Evolutionary conservation across 1,140 invertebrate species (phyloP), one percentile per base, ranked within the genome.

Genomic region (Temnothorax longispinosus): DNA sequence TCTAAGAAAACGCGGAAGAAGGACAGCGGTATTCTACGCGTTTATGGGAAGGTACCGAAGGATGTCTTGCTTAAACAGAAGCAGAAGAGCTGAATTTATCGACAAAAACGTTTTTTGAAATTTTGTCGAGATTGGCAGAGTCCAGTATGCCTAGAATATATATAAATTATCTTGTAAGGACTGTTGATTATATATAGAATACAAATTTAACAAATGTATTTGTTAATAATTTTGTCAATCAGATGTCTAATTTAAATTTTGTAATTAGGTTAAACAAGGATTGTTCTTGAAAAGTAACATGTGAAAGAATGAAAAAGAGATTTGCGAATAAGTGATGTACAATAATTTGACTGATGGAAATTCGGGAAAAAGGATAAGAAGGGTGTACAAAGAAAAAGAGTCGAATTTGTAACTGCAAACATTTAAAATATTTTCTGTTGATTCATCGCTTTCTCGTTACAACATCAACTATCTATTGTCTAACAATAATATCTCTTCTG

Each of bases 11-110:
- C 58, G 18, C 56, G 0, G 0, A 85, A 67, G 10, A 90, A 86
- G n/a, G 18, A 52, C 88, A 67, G 92, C 13, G 90, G 87, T 71
- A 89, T 96, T 72, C 88, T 95, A 82, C 92, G 88, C 13, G 76
- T 93, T 80, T 96, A 96, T 90, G 95, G 95, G 56, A 95, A 93
- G 90, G 91, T 95, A 35, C 38, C 65, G 8, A 92, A 91, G 41
- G 74, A 60, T 67, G 60, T 52, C 35, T 60, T 58, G 38, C 0
- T 35, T 3, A 81, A 50, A 18, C 15, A 27, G 38, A 41, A 6
- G 38, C 3, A 60, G 4, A 74, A 84, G 8, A 50, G 5, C 7
- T 74, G 18, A 84, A 35, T 41, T 80, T 54, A 50, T 67, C 7
- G n/a, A 10, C 5, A 41, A 27, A 71, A 65, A n/a, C 2, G 5